These are phyloP conservation scores for Zosterops hypoxanthus DNA, from an alignment of 2,113 vertebrate species.

Conservation along the genomic window DNA sequence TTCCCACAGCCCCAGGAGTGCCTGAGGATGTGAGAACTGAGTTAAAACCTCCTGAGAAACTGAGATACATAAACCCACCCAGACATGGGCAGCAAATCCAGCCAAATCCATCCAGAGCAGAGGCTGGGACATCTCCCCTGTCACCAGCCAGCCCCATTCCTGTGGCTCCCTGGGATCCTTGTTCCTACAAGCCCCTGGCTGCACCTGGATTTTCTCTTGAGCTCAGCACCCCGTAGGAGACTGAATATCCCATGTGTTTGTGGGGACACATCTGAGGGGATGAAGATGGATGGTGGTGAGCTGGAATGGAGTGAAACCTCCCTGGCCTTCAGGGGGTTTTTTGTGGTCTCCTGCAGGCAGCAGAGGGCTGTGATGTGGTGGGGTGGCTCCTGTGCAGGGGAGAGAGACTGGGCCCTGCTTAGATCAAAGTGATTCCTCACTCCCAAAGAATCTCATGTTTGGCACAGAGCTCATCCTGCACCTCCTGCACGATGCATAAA, in stretches of 20 bases:
- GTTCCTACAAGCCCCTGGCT: neutral
- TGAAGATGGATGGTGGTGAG: neutral
- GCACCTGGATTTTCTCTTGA: neutral
- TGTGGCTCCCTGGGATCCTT: neutral
- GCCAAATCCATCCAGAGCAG: neutral
- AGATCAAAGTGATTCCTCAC: neutral
- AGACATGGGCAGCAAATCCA: neutral
- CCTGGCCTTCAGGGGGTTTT: neutral
- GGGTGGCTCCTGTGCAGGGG: neutral
- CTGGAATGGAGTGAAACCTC: neutral
- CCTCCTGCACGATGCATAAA: neutral
- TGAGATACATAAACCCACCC: no score
- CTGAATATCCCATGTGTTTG: fast-evolving
- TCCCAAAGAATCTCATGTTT: fast-evolving
- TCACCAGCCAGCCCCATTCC: fast-evolving
- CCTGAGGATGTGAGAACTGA: no score
- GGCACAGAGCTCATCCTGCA: neutral
- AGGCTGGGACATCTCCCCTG: neutral
- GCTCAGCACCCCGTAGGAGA: fast-evolving
- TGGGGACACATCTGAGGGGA: neutral
- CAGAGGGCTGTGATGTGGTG: neutral
- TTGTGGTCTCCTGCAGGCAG: neutral
- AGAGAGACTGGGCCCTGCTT: neutral
- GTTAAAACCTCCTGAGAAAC: no score
- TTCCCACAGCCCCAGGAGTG: no score